Base-by-base conservation (phyloP, 2,888 invertebrate species). In the Archaeoteleia sp. region DNA sequence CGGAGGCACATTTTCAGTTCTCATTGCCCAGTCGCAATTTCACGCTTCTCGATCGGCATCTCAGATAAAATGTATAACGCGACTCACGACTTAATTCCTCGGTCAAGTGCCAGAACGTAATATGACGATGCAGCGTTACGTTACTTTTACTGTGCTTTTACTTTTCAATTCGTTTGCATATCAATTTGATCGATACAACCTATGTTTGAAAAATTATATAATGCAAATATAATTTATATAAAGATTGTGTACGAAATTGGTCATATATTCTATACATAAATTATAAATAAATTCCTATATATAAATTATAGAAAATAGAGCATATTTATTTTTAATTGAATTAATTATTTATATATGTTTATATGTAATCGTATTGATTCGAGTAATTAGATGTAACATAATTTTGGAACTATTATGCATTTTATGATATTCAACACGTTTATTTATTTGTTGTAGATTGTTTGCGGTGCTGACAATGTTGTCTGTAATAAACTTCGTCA, bases 381-480 rank as follows among this genome's bases (percentile, higher is more conserved):
- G n/a, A n/a, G n/a, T n/a, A n/a, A n/a, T n/a, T n/a, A n/a, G n/a
- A n/a, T n/a, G n/a, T n/a, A n/a, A n/a, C n/a, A n/a, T n/a, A n/a
- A n/a, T n/a, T n/a, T n/a, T n/a, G n/a, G n/a, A n/a, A n/a, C n/a
- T n/a, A n/a, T n/a, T n/a, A n/a, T n/a, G n/a, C n/a, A n/a, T n/a
- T n/a, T n/a, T n/a, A n/a, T n/a, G n/a, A n/a, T n/a, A n/a, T n/a
- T n/a, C n/a, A n/a, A n/a, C n/a, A n/a, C n/a, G n/a, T n/a, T n/a
- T n/a, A n/a, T n/a, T 54, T 60, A 70, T 75, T 39, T 78, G 73
- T 82, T 82, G 40, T 78, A 82, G 82, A 77, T 79, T 77, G 69
- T 75, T 82, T 61, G 67, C 81, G 66, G 69, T 74, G 46, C 70
- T 82, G 70, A 75, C 75, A 51, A 72, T 78, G 37, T 72, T 79